Evolutionary conservation across 92 coral and sea anemone species (phyloP).

Genomic region (Meandrina meandrites): DNA sequence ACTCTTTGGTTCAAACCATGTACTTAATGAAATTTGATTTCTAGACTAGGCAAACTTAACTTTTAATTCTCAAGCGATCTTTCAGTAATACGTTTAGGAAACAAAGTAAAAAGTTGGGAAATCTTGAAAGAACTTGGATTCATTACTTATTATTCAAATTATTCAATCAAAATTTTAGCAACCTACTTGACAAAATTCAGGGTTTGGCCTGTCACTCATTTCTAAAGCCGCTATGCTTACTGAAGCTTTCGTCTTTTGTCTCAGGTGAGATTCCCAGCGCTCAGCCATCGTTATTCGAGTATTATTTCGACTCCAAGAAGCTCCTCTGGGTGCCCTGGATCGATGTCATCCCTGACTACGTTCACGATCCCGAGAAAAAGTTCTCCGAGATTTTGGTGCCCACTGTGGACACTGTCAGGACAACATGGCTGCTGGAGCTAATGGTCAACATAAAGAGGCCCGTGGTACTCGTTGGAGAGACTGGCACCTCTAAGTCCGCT

Average conservation of each 20-base stretch:
- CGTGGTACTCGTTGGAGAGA: conserved; percentile 96
- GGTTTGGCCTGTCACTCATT: neutral
- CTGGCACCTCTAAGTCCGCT: conserved; percentile 97
- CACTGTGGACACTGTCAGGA: conserved; percentile 97
- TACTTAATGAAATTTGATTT: too few relatives aligned
- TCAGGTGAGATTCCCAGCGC: conserved; percentile 95
- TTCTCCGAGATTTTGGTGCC: conserved; percentile 99
- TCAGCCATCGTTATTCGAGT: conserved; percentile 87
- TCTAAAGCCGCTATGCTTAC: neutral
- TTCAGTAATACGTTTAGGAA: too few relatives aligned
- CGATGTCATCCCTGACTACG: conserved; percentile 91
- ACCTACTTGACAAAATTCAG: neutral
- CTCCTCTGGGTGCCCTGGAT: conserved; percentile 96
- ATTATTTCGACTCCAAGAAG: conserved; percentile 87
- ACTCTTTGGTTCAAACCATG: too few relatives aligned
- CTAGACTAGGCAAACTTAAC: neutral
- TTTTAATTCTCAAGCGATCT: too few relatives aligned
- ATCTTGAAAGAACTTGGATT: too few relatives aligned
- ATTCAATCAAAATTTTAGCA: too few relatives aligned
- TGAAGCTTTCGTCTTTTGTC: neutral
- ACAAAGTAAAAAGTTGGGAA: neutral
- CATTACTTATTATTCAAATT: too few relatives aligned
- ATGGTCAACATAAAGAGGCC: conserved; percentile 95
- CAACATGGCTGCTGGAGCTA: conserved; percentile 96
- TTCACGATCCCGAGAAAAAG: conserved; percentile 92